Evolutionary conservation across 2,113 vertebrate species (phyloP), one percentile per base, ranked within the genome.

Genomic region (Accipiter cooperii): DNA sequence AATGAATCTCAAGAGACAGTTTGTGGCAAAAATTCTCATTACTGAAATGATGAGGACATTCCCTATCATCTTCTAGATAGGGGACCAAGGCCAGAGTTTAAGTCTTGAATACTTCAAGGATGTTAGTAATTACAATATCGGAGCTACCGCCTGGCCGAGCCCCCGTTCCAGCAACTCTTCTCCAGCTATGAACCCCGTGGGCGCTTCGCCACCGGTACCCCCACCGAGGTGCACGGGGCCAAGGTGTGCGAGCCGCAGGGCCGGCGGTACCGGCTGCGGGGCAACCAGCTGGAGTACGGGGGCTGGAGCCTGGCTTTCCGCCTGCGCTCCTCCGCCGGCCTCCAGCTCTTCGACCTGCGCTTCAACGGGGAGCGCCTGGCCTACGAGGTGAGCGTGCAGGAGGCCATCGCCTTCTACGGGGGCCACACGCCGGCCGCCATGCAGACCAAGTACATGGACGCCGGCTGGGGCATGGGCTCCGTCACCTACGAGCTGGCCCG

Each of bases 361-460:
- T 99, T 99, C 52, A 98, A 98, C 1, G 98, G 98, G 1, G 98
- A 99, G 96, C 98, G 98, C 10, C 81, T 99, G 8, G 99, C 99
- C 47, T 99, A 99, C 6, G 99, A 99, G 96, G 93, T 99, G 84
- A 99, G 99, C 49, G 93, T 99, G 38, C 99, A 99, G 89, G 99
- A 99, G 90, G 99, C 99, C 2, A 78, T 98, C 5, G 98, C 99
- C 2, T 98, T 99, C 83, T 99, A 99, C 5, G 97, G 99, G 0
- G 99, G 99, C 3, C 97, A 98, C 94, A 98, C 99, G 0, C 99
- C 99, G 0, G 99, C 98, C 0, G 98, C 98, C 95, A 99, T 99
- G 99, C 99, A 99, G 97, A 99, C 99, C 80, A 99, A 99, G 89
- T 99, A 99, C 97, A 97, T 99, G 0, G 99, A 99, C 1, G 97